Evolutionary conservation across 2,797 vertebrate genomes (phyloP), one percentile per base, ranked within the genome.

Genomic region (Parauchenoglanis ngamensis): DNA sequence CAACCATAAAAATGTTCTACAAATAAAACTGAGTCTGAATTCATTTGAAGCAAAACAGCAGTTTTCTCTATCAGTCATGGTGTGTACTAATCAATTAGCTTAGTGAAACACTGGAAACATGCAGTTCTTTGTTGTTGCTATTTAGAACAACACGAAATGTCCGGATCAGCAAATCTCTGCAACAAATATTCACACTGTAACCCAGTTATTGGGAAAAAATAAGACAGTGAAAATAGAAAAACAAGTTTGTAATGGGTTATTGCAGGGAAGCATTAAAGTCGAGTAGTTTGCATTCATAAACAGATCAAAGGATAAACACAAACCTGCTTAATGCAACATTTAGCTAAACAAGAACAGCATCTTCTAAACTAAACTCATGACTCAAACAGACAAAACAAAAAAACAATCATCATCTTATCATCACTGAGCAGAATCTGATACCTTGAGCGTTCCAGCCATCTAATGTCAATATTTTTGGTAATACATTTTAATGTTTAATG

Each of bases 21-120:
- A 94, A 79, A 87, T 88, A 89, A 88, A 91, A 91, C 88, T 85
- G 85, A 89, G 87, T 78, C 89, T 86, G 92, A 93, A 95, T 94
- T 94, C 93, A 94, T 95, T 94, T 94, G 93, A 94, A 93, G 93
- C 94, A 93, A 94, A 94, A 94, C 92, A 94, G 94, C 91, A 84
- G 91, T 94, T 94, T 85, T 95, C 93, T 93, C 92, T 92, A 94
- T 94, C 93, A 93, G 92, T 92, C 92, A 65, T 93, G 91, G 92
- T 90, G 91, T 92, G 93, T 93, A 92, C 93, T 94, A 94, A 95
- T 95, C 95, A 95, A 94, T 94, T 95, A 95, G 91, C 92, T 94
- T 94, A 95, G 95, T 92, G 92, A 92, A 94, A 92, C 91, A 93
- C 90, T 93, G 94, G 93, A 94, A 93, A 88, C 92, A 92, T 91